Evolutionary conservation across 2,797 vertebrate genomes (phyloP).

Genomic region (Peromyscus nudipes): DNA sequence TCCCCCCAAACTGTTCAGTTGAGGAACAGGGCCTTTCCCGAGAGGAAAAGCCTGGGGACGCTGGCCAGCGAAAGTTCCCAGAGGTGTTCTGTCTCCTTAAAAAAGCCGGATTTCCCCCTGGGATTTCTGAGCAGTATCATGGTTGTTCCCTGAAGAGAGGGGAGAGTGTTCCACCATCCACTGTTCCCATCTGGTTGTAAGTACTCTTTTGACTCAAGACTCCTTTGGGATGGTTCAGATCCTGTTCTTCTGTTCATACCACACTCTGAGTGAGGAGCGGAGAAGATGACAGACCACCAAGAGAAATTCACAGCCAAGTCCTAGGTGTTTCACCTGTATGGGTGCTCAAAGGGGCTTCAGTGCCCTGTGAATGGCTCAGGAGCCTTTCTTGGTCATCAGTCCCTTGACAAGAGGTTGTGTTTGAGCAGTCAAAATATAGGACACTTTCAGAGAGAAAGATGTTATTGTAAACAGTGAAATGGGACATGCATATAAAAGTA

Average conservation of each 20-base stretch:
- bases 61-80: background rate
- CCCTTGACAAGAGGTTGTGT: background rate
- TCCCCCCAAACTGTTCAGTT: background rate
- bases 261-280: background rate
- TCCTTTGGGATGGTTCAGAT: background rate
- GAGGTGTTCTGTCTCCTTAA: background rate
- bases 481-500: background rate
- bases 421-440: background rate
- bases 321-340: background rate
- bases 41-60: conserved; percentile 18
- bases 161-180: background rate
- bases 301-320: background rate
- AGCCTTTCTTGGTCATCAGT: rapidly evolving
- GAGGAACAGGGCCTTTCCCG: conserved; percentile 21
- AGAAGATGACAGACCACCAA: background rate
- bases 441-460: background rate
- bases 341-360: background rate
- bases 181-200: background rate
- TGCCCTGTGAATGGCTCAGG: rapidly evolving
- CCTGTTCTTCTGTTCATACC: background rate
- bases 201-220: conserved; percentile 21
- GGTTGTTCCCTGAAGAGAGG: background rate
- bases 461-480: background rate
- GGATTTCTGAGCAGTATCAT: conserved; percentile 44
- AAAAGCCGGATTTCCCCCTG: conserved; percentile 13